Evolutionary conservation across 2,888 invertebrate species (phyloP).

Genomic region (Melanotus villosus): DNA sequence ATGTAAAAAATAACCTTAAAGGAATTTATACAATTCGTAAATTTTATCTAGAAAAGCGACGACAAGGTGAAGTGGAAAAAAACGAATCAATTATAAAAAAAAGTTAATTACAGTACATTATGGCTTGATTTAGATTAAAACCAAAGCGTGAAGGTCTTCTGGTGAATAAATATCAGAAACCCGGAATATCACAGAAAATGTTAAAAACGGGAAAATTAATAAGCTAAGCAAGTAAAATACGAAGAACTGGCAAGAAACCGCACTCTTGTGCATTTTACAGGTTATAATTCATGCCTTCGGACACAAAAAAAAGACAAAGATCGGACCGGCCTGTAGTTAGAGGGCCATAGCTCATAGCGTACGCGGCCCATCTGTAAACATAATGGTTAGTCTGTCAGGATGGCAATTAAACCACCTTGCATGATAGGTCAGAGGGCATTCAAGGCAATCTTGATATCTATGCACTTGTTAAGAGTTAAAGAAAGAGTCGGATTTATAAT

Average conservation of each 20-base stretch:
- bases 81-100: no score
- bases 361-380: constrained; percentile 53
- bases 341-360: constrained; percentile 57
- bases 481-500: constrained; percentile 1
- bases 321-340: constrained; percentile 54
- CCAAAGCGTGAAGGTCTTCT: no score
- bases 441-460: constrained; percentile 46
- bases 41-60: no score
- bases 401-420: constrained; percentile 60
- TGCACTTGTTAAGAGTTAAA: constrained; percentile 20
- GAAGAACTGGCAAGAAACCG: constrained; percentile 8
- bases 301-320: constrained; percentile 40
- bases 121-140: no score
- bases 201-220: constrained; percentile 11
- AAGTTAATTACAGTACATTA: no score
- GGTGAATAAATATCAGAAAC: no score
- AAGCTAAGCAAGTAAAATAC: constrained; percentile 24
- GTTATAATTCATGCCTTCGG: constrained; percentile 54
- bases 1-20: no score
- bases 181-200: no score
- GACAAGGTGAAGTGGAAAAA: no score
- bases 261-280: constrained; percentile 33
- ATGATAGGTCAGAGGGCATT: constrained; percentile 59
- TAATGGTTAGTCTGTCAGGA: constrained; percentile 61
- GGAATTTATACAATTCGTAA: no score